phyloP scores from a whole-genome alignment of 23 tunicate genomes.

The Halocynthia roretzi region DNA sequence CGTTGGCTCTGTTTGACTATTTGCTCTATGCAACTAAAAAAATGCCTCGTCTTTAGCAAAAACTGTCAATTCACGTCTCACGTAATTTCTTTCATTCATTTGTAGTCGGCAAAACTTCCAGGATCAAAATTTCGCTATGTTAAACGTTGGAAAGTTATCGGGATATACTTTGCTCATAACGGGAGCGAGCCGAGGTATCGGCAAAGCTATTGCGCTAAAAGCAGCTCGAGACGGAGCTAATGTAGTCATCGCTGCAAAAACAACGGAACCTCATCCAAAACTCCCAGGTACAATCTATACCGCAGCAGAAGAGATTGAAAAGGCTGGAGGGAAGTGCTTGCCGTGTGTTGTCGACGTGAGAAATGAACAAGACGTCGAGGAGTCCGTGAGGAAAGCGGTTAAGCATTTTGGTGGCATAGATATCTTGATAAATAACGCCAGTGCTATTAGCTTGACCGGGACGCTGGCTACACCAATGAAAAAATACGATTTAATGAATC shows the following conservation, averaged over 20 bases:
- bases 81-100: no score
- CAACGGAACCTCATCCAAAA: slow-evolving; percentile 97
- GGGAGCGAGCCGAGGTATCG: slow-evolving; percentile 99
- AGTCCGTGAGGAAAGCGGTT: slow-evolving; percentile 83
- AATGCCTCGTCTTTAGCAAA: no score
- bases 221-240: slow-evolving; percentile 97
- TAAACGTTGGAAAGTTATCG: slow-evolving; percentile 73
- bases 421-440: slow-evolving; percentile 92
- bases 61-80: no score
- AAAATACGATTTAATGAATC: slow-evolving; percentile 93
- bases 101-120: no score
- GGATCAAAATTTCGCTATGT: not conserved
- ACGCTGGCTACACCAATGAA: slow-evolving; percentile 87
- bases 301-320: slow-evolving; percentile 98
- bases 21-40: no score
- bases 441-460: slow-evolving; percentile 94
- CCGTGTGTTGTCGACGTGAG: slow-evolving; percentile 96
- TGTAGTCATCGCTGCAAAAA: slow-evolving; percentile 97
- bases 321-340: slow-evolving; percentile 93
- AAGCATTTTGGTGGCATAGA: slow-evolving; percentile 97
- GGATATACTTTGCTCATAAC: slow-evolving; percentile 94
- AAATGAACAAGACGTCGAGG: slow-evolving; percentile 65
- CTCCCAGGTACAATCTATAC: slow-evolving; percentile 99
- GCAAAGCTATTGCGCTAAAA: slow-evolving; percentile 90
- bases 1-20: no score